Percentiles rank a stretch among this genome's conserved stretches.
Evolutionary conservation across 1,140 invertebrate species (phyloP).

Genomic region (Grapholita molesta): DNA sequence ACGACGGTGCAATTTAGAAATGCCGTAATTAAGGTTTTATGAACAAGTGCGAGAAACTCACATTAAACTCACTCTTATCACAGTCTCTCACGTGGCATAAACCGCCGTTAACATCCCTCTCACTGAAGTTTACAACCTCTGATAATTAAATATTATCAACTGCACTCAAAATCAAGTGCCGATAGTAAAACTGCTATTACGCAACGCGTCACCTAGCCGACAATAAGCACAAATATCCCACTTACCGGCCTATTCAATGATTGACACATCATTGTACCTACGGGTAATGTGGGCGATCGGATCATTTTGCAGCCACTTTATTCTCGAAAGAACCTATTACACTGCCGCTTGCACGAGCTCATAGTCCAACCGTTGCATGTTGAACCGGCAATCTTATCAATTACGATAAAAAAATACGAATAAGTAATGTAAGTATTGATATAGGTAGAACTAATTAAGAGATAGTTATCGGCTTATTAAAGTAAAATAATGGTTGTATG

Average conservation of each 20-base stretch:
- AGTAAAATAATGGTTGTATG: neutral
- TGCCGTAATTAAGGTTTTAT: neutral
- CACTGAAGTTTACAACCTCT: constrained; percentile 3
- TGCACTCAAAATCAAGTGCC: constrained; percentile 25
- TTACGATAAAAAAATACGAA: neutral
- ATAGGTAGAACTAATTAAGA: constrained; percentile 28
- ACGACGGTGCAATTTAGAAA: neutral
- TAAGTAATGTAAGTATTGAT: neutral
- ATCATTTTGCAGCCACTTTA: constrained; percentile 17
- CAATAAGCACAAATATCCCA: constrained; percentile 40
- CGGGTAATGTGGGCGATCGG: constrained; percentile 16
- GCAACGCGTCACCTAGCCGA: constrained; percentile 24
- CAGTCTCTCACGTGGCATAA: neutral
- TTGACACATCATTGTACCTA: constrained; percentile 32
- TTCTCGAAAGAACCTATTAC: neutral
- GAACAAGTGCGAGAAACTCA: neutral
- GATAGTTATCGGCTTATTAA: constrained; percentile 35
- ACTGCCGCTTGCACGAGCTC: neutral
- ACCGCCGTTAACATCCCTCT: neutral
- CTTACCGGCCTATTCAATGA: constrained; percentile 22
- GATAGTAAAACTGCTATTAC: constrained; percentile 30
- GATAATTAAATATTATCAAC: constrained; percentile 14
- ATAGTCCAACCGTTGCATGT: neutral
- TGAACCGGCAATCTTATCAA: neutral
- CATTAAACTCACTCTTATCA: neutral